Base-by-base conservation (phyloP, 1,140 invertebrate genomes). In the Formica selysi region DNA sequence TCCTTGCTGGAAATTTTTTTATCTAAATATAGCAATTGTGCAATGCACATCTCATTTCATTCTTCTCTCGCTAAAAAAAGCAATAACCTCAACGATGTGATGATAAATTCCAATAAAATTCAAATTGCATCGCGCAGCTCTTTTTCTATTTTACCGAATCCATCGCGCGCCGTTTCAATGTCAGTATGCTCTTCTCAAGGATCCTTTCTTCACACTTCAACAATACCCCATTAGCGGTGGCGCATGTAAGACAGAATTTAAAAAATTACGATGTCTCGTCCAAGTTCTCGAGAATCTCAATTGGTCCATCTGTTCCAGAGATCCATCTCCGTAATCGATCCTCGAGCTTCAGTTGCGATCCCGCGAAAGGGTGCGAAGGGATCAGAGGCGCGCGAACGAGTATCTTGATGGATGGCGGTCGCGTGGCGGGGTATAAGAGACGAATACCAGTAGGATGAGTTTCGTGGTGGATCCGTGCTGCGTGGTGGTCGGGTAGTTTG, bases 401-500 rank as follows among this genome's bases (percentile, higher is more conserved):
- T 51, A 51, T 51, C 16, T 51, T 51, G 48, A 51, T 13, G 16
- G 48, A 51, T 19, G 48, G 16, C 3, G 38, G 79, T 38, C 54
- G 6, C 41, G 26, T 32, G 36, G 13, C 62, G 26, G 61, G 51
- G 48, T 38, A 51, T 62, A n/a, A 62, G 19, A 51, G 44, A 48
- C 19, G 64, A 65, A 76, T 57, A 7, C 59, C 29, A 62, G 65
- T 57, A 64, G 76, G 70, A 76, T 84, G 74, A 64, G 85, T 90
- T 89, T 90, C 62, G 67, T 81, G 79, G 68, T 74, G 89, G 93
- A 92, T 94, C 93, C 91, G 93, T 74, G 91, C 93, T 79, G 93
- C 89, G 90, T 93, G 94, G 90, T 93, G 94, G 94, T 93, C 92
- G 94, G 93, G 93, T 95, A 92, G 94, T 94, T 94, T 94, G 94